Evolutionary conservation across 2,797 vertebrate genomes (phyloP), one percentile per base, ranked within the genome.

Genomic region (Sebastes melanostomus): DNA sequence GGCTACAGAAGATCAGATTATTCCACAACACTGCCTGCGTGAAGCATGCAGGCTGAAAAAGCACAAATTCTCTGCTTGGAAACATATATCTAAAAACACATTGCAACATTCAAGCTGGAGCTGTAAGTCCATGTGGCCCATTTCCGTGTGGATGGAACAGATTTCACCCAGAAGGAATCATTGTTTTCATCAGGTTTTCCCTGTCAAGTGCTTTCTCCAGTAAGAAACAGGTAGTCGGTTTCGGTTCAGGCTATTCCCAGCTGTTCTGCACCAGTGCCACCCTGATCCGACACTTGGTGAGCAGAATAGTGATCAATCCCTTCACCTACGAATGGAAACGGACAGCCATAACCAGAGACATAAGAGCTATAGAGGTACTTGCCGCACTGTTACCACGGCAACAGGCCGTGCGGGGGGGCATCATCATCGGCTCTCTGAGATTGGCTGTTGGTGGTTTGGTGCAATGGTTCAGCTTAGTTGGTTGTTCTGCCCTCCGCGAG

Each of bases 301-400:
- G 85, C 80, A 80, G 82, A 84, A 87, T 59, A 78, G 84, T 85
- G 84, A 92, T 92, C 92, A 93, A 87, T 91, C 76, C 82, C 77
- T 78, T 68, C 60, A 86, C 73, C 88, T 83, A 73, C 79, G 82
- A 93, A 94, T 91, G 89, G 87, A 88, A 92, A 88, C 54, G 75
- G 91, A 91, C 90, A 91, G 81, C 87, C 90, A 93, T 94, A 94
- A 92, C 89, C 81, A 82, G 72, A 90, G 77, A 93, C 86, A 92
- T 75, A 78, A 89, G 88, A 83, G 89, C 88, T 88, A 79, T 88
- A 72, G 88, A 86, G 89, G 88, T 90, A 87, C 89, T 91, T 63
- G 76, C 85, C 30, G 86, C 83, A 83, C 87, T 86, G 94, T 95
- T 95, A 91, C 94, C 89, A 94, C 62, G 90, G 94, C 90, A 94